Evolutionary conservation across 2,797 vertebrate genomes (phyloP).

Genomic region (Phataginus tetradactyla): DNA sequence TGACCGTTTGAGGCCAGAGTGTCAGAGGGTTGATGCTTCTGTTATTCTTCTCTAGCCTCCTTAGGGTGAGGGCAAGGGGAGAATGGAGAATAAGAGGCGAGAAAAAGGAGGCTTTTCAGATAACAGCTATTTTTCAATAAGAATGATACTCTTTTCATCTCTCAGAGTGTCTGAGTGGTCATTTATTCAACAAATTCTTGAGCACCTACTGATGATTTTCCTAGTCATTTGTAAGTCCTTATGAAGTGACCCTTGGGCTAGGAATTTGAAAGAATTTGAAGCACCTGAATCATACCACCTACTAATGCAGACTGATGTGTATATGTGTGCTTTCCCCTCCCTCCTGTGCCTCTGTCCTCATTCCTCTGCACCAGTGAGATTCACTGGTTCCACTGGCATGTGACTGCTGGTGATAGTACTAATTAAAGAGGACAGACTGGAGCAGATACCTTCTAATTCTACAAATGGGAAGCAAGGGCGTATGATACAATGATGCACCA

Average conservation of each 20-base stretch:
- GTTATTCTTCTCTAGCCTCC: not conserved
- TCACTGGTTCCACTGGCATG: not conserved
- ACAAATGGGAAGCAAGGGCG: not conserved
- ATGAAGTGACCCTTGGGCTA: not conserved
- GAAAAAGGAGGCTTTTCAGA: not conserved
- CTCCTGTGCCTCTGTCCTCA: not conserved
- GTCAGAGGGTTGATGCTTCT: not conserved
- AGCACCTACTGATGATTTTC: not conserved
- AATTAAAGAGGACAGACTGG: not conserved
- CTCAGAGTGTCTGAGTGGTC: not conserved
- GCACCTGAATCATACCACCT: too few species aligned
- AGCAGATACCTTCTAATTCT: not conserved
- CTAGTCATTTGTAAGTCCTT: not conserved
- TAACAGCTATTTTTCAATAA: not conserved
- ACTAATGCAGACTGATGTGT: not conserved
- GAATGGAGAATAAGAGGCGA: not conserved
- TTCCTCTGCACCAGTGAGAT: not conserved
- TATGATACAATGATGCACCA: rapidly evolving
- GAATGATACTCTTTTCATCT: not conserved
- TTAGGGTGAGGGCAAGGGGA: not conserved
- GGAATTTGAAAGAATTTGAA: not conserved
- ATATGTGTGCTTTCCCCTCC: rapidly evolving
- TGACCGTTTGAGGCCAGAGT: not conserved
- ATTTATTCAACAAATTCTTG: not conserved
- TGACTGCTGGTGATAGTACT: not conserved